These are phyloP conservation scores for Bolinopsis microptera DNA, from an alignment of 37 sponge, comb jelly and placozoan species.

Conservation along the genomic window DNA sequence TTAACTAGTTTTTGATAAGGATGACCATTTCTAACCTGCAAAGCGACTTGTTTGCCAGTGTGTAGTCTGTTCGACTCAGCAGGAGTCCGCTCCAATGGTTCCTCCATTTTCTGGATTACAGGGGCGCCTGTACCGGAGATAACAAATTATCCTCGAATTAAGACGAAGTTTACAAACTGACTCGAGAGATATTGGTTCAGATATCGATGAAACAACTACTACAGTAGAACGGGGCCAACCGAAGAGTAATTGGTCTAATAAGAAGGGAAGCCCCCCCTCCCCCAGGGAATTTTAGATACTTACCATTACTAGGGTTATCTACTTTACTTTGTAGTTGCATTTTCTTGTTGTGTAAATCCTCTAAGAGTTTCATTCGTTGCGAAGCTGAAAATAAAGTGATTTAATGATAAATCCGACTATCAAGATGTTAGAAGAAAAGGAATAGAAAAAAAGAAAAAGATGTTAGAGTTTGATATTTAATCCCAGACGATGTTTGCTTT, in stretches of 20 bases:
- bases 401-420: neutral
- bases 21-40: conserved; percentile 13
- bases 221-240: too few species aligned
- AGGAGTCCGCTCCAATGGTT: conserved; percentile 36
- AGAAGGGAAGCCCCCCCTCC: too few species aligned
- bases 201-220: too few species aligned
- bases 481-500: too few species aligned
- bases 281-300: too few species aligned
- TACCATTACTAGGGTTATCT: conserved; percentile 14
- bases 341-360: conserved; percentile 45
- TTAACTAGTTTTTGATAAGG: neutral
- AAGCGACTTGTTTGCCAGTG: conserved; percentile 38
- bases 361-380: conserved; percentile 42
- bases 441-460: too few species aligned
- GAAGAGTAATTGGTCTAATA: too few species aligned
- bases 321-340: conserved; percentile 54
- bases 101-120: neutral
- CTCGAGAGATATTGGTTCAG: too few species aligned
- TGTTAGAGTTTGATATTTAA: too few species aligned
- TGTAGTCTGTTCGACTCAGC: conserved; percentile 61
- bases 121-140: neutral
- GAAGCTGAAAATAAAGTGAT: conserved; percentile 21
- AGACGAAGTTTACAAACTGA: too few species aligned
- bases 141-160: too few species aligned
- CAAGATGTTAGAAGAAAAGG: too few species aligned